Percentiles rank a stretch among this genome's conserved stretches.
Conservation (phyloP, 2,797 vertebrate genomes). For the Thaleichthys pacificus region DNA sequence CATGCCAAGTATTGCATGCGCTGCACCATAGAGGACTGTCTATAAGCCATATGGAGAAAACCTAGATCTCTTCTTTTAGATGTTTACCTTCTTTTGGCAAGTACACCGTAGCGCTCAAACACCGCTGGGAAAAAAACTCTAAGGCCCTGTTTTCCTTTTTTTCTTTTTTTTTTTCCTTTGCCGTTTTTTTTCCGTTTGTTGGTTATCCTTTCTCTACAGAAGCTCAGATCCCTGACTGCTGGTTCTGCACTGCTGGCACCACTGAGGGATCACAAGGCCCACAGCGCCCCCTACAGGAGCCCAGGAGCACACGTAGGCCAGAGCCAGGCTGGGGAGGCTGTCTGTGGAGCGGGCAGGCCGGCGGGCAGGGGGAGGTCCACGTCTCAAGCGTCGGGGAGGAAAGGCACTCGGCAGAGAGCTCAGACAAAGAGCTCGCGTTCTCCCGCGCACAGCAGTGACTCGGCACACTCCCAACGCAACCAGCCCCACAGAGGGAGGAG, state of each 20-base stretch:
- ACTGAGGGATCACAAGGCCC: slow-evolving; percentile 70
- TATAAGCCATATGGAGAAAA: slow-evolving; percentile 82
- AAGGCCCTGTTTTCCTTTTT: slow-evolving; percentile 63
- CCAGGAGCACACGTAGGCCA: slow-evolving; percentile 63
- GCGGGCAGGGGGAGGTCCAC: slow-evolving; percentile 64
- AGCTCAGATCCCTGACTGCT: slow-evolving; percentile 75
- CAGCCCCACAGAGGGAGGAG: slow-evolving; percentile 74
- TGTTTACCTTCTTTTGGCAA: slow-evolving; percentile 79
- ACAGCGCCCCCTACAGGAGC: slow-evolving; percentile 73
- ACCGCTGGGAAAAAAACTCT: slow-evolving; percentile 64
- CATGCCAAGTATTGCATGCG: slow-evolving; percentile 98
- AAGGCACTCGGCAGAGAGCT: slow-evolving; percentile 74
- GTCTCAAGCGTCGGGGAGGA: slow-evolving; percentile 71
- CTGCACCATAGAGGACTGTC: slow-evolving; percentile 97
- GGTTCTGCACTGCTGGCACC: slow-evolving; percentile 71
- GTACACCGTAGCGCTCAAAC: slow-evolving; percentile 71
- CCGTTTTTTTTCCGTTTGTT: slow-evolving; percentile 62
- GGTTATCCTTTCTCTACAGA: slow-evolving; percentile 80
- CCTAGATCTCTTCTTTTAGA: slow-evolving; percentile 80
- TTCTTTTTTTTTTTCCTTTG: slow-evolving; percentile 59
- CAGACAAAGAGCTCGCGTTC: slow-evolving; percentile 75
- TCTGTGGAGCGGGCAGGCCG: slow-evolving; percentile 63
- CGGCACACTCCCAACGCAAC: slow-evolving; percentile 73
- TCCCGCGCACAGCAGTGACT: slow-evolving; percentile 88
- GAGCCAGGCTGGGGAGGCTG: slow-evolving; percentile 63